Conservation (phyloP, 1,140 invertebrate genomes). For the Pogonomyrmex californicus region DNA sequence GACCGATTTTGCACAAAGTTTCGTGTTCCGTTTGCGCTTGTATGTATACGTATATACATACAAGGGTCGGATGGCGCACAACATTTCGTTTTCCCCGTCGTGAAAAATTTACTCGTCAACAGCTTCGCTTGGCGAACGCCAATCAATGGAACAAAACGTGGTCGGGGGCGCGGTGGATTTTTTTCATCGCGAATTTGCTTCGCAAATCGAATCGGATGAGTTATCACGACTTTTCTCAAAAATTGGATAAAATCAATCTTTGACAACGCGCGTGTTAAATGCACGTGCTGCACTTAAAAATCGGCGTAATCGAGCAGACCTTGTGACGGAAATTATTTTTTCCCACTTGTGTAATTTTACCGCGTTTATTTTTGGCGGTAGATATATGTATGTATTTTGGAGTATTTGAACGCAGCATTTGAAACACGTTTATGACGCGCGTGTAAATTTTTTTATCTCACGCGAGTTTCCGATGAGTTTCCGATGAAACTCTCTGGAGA, state of each 20-base stretch:
- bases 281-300: not conserved
- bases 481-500: constrained; percentile 26
- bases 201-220: not conserved
- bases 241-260: constrained; percentile 35
- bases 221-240: constrained; percentile 32
- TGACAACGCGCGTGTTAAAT: not conserved
- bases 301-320: not conserved
- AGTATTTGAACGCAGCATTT: not conserved
- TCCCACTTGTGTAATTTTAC: not conserved
- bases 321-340: not conserved
- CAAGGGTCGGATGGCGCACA: constrained; percentile 7
- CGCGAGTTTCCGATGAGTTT: not conserved
- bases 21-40: constrained; percentile 25
- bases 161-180: constrained; percentile 19
- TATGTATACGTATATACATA: not conserved
- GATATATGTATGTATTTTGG: not conserved
- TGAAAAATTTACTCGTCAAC: constrained; percentile 44
- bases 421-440: not conserved
- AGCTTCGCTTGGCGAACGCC: constrained; percentile 14
- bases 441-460: not conserved
- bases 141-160: constrained; percentile 44
- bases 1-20: constrained; percentile 21
- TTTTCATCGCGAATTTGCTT: constrained; percentile 20
- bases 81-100: constrained; percentile 17
- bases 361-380: not conserved